phyloP scores from a whole-genome alignment of 2,888 invertebrate genomes.

The Parelbella ahira region DNA sequence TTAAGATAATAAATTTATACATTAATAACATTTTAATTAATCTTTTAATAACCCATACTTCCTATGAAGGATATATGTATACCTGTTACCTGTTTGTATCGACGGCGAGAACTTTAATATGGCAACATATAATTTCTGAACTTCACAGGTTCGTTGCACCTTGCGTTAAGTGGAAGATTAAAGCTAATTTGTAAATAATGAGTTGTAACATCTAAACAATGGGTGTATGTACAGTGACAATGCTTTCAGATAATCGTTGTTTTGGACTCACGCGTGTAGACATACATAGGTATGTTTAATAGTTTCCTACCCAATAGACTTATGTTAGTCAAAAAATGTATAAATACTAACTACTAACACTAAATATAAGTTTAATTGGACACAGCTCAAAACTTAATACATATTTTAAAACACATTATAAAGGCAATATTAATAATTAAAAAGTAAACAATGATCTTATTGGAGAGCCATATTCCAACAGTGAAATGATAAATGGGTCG shows the following conservation, averaged over 20 bases:
- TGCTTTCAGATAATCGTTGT: slow-evolving; percentile 23
- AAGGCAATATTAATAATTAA: too few relatives aligned
- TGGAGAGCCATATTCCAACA: too few relatives aligned
- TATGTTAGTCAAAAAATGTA: too few relatives aligned
- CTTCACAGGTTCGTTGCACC: slow-evolving; percentile 61
- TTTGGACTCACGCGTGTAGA: not conserved
- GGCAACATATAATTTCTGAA: not conserved
- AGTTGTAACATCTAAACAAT: slow-evolving; percentile 40
- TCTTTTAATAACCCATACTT: slow-evolving; percentile 21
- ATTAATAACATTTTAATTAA: slow-evolving; percentile 32
- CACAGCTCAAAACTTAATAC: too few relatives aligned
- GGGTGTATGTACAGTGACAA: slow-evolving; percentile 33
- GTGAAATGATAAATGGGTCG: too few relatives aligned
- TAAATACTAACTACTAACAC: too few relatives aligned
- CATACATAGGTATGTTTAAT: too few relatives aligned
- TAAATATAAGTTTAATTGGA: too few relatives aligned
- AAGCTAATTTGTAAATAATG: slow-evolving; percentile 72
- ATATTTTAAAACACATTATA: too few relatives aligned
- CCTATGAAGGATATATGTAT: slow-evolving; percentile 2
- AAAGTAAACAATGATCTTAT: too few relatives aligned
- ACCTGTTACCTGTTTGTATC: not conserved
- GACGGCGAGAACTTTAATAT: too few relatives aligned
- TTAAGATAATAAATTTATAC: slow-evolving; percentile 32
- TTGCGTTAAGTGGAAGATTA: slow-evolving; percentile 56
- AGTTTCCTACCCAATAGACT: too few relatives aligned